Percentiles rank a stretch among this genome's conserved stretches.
Evolutionary conservation across 2,888 invertebrate genomes (phyloP).

Genomic region (Nysson spinosus): DNA sequence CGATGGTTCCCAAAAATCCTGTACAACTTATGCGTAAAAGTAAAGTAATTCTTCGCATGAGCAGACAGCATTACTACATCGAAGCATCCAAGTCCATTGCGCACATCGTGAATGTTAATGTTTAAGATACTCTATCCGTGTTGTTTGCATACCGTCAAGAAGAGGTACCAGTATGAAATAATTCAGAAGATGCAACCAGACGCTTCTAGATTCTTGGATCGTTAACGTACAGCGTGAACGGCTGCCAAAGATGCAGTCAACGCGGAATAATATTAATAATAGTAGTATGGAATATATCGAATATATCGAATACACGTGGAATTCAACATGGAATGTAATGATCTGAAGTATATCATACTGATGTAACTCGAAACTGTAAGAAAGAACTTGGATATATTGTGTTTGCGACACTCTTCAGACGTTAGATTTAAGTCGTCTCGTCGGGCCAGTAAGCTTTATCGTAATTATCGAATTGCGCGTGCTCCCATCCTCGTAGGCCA

Average conservation of each 20-base stretch:
- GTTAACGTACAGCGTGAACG: too few species aligned
- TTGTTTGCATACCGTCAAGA: slow-evolving; percentile 10
- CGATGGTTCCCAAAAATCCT: neutral
- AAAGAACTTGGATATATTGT: slow-evolving; percentile 27
- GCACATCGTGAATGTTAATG: slow-evolving; percentile 6
- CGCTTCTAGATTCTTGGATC: too few species aligned
- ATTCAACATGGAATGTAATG: neutral
- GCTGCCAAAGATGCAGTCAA: too few species aligned
- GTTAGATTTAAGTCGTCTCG: slow-evolving; percentile 6
- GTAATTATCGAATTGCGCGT: too few species aligned
- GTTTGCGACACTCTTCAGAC: slow-evolving; percentile 24
- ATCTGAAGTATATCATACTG: slow-evolving; percentile 36
- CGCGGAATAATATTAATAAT: neutral
- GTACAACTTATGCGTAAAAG: slow-evolving; percentile 6
- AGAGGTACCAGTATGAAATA: slow-evolving; percentile 36
- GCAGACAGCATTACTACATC: slow-evolving; percentile 12
- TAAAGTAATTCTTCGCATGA: slow-evolving; percentile 17
- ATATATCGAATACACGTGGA: neutral
- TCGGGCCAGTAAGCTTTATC: too few species aligned
- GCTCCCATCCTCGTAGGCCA: too few species aligned
- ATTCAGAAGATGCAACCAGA: slow-evolving; percentile 1
- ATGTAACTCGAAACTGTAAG: slow-evolving; percentile 11
- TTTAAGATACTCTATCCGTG: slow-evolving; percentile 22
- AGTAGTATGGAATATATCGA: neutral
- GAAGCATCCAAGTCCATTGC: slow-evolving; percentile 9